Evolutionary conservation across 2,888 invertebrate genomes (phyloP), one percentile per base, ranked within the genome.

Genomic region (Drosophila engyochracea): DNA sequence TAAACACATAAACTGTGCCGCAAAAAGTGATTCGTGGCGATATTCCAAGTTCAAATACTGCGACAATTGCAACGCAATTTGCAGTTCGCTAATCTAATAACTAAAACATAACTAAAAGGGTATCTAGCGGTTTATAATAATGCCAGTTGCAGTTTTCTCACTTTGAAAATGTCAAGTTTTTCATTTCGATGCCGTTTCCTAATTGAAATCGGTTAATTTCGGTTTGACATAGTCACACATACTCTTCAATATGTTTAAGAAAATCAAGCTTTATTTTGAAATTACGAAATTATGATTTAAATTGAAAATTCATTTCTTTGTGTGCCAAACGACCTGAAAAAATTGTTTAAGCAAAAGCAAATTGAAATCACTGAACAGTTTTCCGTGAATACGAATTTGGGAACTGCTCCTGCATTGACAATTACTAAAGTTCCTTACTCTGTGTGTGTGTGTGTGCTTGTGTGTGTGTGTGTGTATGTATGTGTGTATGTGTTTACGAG

Each of bases 391-490:
- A 4, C 9, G 47, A 51, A 19, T n/a, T 37, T 47, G 49, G 25
- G 12, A 28, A 30, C 37, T 14, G 31, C 28, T 55, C 19, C 16
- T 53, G 37, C 9, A 16, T 7, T 31, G 57, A 55, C 22, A 14
- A n/a, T 49, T 35, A 58, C 49, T 51, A 22, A 19, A 60, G 1
- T 25, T 12, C 7, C 10, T 4, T 10, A 67, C 52, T 69, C 70
- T 70, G 10, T 49, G 28, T 53, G 41, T 39, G 7, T 41, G 10
- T 41, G 25, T 51, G 44, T 28, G 37, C 44, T 44, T 44, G 6
- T 28, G 28, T 28, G 28, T 47, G 3, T 49, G 44, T 4, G 41
- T 39, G 12, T 35, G 5, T 39, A 33, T n/a, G 37, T 0, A 1
- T 28, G 44, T 3, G 41, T 10, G 41, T 41, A 1, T 41, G 44